Evolutionary conservation across 2,888 invertebrate genomes (phyloP), one percentile per base, ranked within the genome.

Genomic region (Spialia ferax): DNA sequence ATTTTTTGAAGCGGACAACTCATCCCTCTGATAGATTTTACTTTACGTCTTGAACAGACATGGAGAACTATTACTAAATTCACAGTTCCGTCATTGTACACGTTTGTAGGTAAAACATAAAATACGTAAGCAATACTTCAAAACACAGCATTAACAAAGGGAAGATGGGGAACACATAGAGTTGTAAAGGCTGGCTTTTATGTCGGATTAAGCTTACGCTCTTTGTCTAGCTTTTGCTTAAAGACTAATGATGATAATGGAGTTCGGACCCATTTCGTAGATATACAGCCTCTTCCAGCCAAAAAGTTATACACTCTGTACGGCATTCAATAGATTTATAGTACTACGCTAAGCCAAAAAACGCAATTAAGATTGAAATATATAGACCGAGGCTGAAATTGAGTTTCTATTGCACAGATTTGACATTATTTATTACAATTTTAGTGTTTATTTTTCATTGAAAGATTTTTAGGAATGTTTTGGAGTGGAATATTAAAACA

Each of bases 221-320:
- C 55, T 63, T 56, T 55, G 32, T 63, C 45, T 63, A 63, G 63
- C 63, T 56, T 63, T 32, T 29, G 45, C 35, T 62, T 62, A 35
- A 50, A 52, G 45, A 48, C 63, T 63, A 56, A 63, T 63, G 55
- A 45, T 63, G 55, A 56, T 29, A 63, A 56, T 56, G 56, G 45
- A 63, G 45, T 63, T 56, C 18, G 20, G 32, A 56, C 56, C 55
- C 55, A 56, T 56, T 63, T 45, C 18, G 42, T 56, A 63, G 29
- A 48, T 48, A 48, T 63, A 64, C 55, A 18, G 54, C 38, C 32
- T 64, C 32, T 45, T 22, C 22, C 22, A 32, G 56, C 45, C 63
- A 64, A 64, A 63, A 56, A 64, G 55, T 45, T 64, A 64, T 56
- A 56, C 42, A 55, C 55, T 63, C 55, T 22, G 42, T 55, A 63